phyloP scores from a whole-genome alignment of 64 coral and sea anemone species.

The Pachyseris speciosa region DNA sequence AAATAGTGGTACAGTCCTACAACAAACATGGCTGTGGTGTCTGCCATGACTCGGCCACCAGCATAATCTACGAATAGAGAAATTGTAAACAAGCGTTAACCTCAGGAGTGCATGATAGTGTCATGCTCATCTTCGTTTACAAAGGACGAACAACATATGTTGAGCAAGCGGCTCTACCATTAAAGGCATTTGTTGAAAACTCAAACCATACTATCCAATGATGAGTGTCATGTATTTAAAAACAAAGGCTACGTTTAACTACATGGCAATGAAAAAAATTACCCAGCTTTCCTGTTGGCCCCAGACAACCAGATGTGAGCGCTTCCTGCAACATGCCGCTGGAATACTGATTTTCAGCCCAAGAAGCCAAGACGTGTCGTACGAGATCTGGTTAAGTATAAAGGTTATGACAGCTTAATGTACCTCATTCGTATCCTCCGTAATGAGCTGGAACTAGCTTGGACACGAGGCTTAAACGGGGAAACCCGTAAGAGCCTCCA shows the following conservation, averaged over 20 bases:
- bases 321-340: constrained; percentile 92
- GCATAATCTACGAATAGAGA: constrained; percentile 69
- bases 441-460: too few relatives aligned
- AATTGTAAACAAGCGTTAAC: background rate
- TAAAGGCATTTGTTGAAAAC: background rate
- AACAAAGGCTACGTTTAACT: background rate
- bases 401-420: background rate
- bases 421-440: too few relatives aligned
- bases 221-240: too few relatives aligned
- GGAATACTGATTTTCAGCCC: constrained; percentile 85
- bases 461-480: too few relatives aligned
- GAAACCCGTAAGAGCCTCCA: too few relatives aligned
- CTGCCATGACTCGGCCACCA: constrained; percentile 88
- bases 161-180: too few relatives aligned
- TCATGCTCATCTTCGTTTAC: too few relatives aligned
- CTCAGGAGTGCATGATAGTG: too few relatives aligned
- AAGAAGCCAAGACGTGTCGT: constrained; percentile 67
- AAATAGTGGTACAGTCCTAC: constrained; percentile 90
- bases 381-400: constrained; percentile 65
- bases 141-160: too few relatives aligned
- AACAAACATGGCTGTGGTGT: constrained; percentile 83
- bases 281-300: constrained; percentile 88
- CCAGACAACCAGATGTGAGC: constrained; percentile 80
- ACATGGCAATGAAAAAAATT: background rate
- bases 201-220: background rate